These are phyloP conservation scores for Urocynchramus pylzowi DNA, from an alignment of 2,113 vertebrate species.

Conservation along the genomic window DNA sequence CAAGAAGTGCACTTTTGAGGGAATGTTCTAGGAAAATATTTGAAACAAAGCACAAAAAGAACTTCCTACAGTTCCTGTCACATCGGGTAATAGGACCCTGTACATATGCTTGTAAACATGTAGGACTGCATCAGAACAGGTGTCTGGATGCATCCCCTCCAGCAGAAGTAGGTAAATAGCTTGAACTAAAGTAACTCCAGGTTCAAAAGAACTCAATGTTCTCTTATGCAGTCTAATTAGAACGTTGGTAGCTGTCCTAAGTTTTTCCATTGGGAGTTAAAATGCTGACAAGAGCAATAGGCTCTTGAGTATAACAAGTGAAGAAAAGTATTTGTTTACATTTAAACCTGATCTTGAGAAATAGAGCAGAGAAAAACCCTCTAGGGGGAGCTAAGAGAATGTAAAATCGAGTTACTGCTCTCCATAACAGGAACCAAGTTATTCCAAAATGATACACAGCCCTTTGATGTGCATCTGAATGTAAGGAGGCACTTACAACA, in stretches of 20 bases:
- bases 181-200: neutral
- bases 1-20: neutral
- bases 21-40: neutral
- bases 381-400: conserved; percentile 65
- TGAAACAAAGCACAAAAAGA: neutral
- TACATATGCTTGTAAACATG: neutral
- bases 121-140: neutral
- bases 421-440: neutral
- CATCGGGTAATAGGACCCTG: neutral
- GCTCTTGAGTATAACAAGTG: neutral
- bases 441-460: neutral
- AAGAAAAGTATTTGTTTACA: neutral
- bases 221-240: neutral
- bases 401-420: neutral
- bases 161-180: neutral
- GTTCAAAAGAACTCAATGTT: neutral
- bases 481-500: neutral
- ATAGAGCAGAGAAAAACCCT: neutral
- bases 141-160: neutral
- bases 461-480: neutral
- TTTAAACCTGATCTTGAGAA: neutral
- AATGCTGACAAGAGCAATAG: neutral
- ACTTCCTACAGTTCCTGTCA: neutral
- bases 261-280: neutral
- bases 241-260: neutral